A percentile compares a stretch with the other conserved stretches of the same genome.
phyloP scores from a whole-genome alignment of 2,113 vertebrate genomes.

The Rhynchopsitta pachyrhyncha region DNA sequence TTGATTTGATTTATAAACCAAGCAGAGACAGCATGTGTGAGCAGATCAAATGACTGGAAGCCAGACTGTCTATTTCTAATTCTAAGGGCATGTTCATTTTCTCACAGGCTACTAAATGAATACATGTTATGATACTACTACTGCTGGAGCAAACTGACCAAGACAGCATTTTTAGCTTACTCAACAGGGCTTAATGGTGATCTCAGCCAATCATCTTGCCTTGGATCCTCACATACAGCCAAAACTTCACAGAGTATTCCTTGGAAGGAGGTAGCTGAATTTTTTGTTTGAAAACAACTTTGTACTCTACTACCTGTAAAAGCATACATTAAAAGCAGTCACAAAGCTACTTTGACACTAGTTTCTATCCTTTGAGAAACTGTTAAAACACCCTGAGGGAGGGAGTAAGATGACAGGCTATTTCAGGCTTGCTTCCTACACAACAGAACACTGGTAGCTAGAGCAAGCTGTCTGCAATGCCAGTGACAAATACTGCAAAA shows the following conservation, averaged over 20 bases:
- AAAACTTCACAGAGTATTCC: background rate
- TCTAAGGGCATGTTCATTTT: background rate
- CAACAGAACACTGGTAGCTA: background rate
- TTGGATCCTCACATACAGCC: background rate
- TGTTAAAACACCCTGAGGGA: background rate
- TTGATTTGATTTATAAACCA: background rate
- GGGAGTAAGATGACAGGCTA: constrained; percentile 1
- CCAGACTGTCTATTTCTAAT: background rate
- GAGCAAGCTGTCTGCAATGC: background rate
- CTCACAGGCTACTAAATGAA: background rate
- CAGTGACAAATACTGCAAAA: background rate
- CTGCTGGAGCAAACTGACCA: background rate
- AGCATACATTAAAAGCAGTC: background rate
- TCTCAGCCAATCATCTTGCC: background rate
- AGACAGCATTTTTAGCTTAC: background rate
- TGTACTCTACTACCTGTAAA: background rate
- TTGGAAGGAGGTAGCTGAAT: background rate
- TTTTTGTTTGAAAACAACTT: background rate
- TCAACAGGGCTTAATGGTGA: rapidly evolving
- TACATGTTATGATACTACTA: background rate
- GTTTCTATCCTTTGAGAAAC: background rate
- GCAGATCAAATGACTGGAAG: background rate
- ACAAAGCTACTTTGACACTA: background rate
- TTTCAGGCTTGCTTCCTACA: constrained; percentile 40
- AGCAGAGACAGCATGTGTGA: background rate